Conservation (phyloP, 2,797 vertebrate species). For the Phrynocephalus vlangalii region DNA sequence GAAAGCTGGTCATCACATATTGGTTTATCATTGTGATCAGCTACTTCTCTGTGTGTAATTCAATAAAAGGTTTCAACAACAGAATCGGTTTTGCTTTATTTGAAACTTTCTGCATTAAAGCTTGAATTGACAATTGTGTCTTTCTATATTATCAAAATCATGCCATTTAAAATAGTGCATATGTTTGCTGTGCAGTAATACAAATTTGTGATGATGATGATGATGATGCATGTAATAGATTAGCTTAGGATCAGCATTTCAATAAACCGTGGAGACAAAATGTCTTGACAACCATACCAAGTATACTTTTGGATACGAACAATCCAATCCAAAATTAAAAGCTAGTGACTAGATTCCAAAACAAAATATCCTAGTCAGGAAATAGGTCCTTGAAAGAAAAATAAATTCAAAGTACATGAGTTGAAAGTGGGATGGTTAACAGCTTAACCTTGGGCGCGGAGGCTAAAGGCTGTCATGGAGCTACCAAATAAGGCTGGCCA, state of each 20-base stretch:
- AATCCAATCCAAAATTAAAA: neutral
- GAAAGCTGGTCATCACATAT: neutral
- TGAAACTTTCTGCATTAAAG: neutral
- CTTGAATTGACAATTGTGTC: neutral
- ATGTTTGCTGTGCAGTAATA: neutral
- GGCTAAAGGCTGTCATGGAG: neutral
- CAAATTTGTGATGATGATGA: neutral
- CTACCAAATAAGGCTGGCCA: conserved; percentile 4
- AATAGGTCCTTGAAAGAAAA: neutral
- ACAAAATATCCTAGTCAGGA: neutral
- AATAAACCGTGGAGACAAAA: neutral
- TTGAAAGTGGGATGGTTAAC: neutral
- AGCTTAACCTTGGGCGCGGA: conserved; percentile 5
- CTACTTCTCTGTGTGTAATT: neutral
- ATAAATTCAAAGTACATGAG: neutral
- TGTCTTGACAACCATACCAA: neutral
- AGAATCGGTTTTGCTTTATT: neutral
- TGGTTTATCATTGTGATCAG: neutral
- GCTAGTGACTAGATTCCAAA: neutral
- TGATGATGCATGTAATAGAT: neutral
- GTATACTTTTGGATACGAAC: neutral
- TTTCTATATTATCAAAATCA: neutral
- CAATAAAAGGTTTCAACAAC: conserved; percentile 6
- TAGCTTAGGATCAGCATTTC: neutral
- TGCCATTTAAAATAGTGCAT: neutral